A percentile compares a stretch with the other conserved stretches of the same genome.
Conservation (phyloP, 1,140 invertebrate species). For the Procambarus virginalis region DNA sequence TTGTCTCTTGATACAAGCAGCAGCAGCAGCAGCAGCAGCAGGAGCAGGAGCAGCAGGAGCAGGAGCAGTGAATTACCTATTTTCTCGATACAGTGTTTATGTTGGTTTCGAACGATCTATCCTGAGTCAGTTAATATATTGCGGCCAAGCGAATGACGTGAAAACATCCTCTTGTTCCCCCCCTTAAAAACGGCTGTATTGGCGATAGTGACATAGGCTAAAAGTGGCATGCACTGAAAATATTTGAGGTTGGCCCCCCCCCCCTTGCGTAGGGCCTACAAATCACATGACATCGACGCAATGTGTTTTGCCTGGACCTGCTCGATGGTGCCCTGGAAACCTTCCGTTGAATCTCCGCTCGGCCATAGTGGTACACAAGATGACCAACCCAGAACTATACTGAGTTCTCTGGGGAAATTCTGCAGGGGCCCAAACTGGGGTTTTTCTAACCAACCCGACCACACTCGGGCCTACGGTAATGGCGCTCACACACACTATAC, state of each 20-base stretch:
- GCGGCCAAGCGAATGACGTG: slow-evolving; percentile 49
- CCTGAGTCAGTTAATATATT: slow-evolving; percentile 55
- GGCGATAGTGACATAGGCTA: slow-evolving; percentile 31
- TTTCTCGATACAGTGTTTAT: slow-evolving; percentile 48
- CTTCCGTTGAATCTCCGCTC: not conserved
- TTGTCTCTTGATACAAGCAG: too few relatives aligned
- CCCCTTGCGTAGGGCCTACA: slow-evolving; percentile 31
- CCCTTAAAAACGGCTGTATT: slow-evolving; percentile 28
- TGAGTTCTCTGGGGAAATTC: too few relatives aligned
- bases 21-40: too few relatives aligned
- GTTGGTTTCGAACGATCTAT: slow-evolving; percentile 35
- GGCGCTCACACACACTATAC: too few relatives aligned
- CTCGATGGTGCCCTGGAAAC: slow-evolving; percentile 33
- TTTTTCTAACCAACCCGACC: too few relatives aligned
- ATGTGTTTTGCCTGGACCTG: slow-evolving; percentile 45
- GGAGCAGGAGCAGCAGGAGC: too few relatives aligned
- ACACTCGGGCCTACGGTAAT: too few relatives aligned
- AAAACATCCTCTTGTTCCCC: not conserved
- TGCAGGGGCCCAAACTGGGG: too few relatives aligned
- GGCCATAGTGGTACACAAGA: slow-evolving; percentile 4
- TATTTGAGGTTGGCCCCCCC: slow-evolving; percentile 44
- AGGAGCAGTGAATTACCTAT: not conserved
- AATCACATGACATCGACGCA: slow-evolving; percentile 61
- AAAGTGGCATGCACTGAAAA: slow-evolving; percentile 34
- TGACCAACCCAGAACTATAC: too few relatives aligned